These are phyloP conservation scores for Melipona bicolor DNA, from an alignment of 2,888 invertebrate genomes.

Conservation along the genomic window DNA sequence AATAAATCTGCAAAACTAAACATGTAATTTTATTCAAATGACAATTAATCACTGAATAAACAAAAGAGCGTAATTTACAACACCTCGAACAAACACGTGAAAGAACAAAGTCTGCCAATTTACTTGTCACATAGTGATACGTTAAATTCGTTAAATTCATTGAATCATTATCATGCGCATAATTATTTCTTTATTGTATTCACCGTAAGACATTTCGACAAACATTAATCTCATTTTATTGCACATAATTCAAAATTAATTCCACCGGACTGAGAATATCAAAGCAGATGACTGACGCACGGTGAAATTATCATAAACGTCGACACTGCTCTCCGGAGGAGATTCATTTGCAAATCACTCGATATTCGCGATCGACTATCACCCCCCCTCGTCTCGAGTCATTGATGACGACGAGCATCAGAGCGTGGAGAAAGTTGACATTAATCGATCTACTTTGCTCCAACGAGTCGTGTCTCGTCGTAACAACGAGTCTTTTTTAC, in stretches of 20 bases:
- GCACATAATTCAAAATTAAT: neutral
- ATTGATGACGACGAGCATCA: neutral
- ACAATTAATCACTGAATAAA: neutral
- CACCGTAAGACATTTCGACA: neutral
- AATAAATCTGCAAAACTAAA: neutral
- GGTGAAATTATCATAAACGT: slow-evolving; percentile 21
- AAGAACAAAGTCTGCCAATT: neutral
- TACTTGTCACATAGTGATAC: too few species aligned
- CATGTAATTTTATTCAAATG: neutral
- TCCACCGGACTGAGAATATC: too few species aligned
- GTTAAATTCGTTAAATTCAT: too few species aligned
- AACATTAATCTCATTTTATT: neutral
- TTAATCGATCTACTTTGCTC: slow-evolving; percentile 20
- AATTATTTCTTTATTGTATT: neutral
- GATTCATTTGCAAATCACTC: slow-evolving; percentile 1
- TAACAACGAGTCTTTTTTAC: neutral
- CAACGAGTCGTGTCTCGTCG: slow-evolving; percentile 2
- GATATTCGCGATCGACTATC: slow-evolving; percentile 8
- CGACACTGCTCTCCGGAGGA: neutral
- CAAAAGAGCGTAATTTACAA: neutral
- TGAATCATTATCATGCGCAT: neutral
- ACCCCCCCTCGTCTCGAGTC: slow-evolving; percentile 1
- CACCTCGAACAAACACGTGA: neutral
- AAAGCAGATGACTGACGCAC: neutral
- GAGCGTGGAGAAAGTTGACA: slow-evolving; percentile 36